A percentile compares a stretch with the other conserved stretches of the same genome.
Conservation (phyloP, 2,113 vertebrate genomes). For the Sorex araneus region DNA sequence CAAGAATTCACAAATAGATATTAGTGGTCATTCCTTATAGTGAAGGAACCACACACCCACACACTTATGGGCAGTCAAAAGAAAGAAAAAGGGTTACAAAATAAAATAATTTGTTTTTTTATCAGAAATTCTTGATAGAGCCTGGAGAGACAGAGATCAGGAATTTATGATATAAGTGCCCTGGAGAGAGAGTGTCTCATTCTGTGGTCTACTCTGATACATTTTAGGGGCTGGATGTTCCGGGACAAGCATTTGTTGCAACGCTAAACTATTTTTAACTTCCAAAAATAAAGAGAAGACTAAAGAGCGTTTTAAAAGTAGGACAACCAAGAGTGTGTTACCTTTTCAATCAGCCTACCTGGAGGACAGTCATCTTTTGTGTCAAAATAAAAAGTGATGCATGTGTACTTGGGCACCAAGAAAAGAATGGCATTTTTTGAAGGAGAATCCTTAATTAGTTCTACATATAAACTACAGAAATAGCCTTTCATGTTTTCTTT, state of each 20-base stretch:
- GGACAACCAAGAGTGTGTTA: slow-evolving; percentile 56
- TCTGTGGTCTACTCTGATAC: background rate
- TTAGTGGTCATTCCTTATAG: background rate
- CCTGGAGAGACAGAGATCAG: background rate
- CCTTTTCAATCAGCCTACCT: slow-evolving; percentile 62
- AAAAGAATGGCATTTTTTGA: slow-evolving; percentile 42
- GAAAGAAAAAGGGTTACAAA: background rate
- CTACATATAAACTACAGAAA: slow-evolving; percentile 46
- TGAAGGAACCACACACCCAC: background rate
- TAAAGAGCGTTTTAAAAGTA: slow-evolving; percentile 72
- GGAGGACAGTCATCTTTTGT: slow-evolving; percentile 72
- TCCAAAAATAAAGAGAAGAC: slow-evolving; percentile 19
- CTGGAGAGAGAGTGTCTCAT: background rate
- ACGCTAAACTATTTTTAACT: slow-evolving; percentile 74
- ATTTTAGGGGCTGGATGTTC: background rate
- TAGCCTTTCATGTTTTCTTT: background rate
- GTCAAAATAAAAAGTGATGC: slow-evolving; percentile 69
- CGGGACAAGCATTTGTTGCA: background rate
- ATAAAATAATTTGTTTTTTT: slow-evolving; percentile 29
- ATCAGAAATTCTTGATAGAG: background rate
- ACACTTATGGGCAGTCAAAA: background rate
- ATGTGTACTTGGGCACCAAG: slow-evolving; percentile 31
- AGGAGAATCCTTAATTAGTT: slow-evolving; percentile 23
- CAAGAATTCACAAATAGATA: background rate
- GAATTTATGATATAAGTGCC: background rate